Evolutionary conservation across 2,113 vertebrate species (phyloP).

Genomic region (Alexandromys fortis): DNA sequence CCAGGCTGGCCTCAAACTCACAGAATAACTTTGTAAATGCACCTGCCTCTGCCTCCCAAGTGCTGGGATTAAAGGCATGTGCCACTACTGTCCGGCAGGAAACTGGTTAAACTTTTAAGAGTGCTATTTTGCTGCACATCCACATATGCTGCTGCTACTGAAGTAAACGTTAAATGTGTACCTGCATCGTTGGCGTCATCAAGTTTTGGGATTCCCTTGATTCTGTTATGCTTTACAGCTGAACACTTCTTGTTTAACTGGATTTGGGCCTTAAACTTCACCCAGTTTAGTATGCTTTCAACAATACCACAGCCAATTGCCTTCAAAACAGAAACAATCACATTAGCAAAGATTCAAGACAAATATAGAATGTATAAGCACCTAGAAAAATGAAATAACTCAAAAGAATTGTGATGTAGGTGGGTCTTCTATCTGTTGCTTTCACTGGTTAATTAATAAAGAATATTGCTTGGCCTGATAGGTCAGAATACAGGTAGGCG

Average conservation of each 20-base stretch:
- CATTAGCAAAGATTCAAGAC: constrained; percentile 4
- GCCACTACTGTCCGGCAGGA: background rate
- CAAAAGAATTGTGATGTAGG: background rate
- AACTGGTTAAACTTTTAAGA: constrained; percentile 4
- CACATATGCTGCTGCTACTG: background rate
- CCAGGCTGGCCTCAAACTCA: background rate
- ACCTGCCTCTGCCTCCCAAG: background rate
- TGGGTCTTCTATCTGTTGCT: no score
- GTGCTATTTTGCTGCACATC: constrained; percentile 2
- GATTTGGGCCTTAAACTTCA: constrained; percentile 96
- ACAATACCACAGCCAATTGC: constrained; percentile 93
- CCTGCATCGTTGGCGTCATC: constrained; percentile 99
- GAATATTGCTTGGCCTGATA: no score
- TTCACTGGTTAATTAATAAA: no score
- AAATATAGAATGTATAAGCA: constrained; percentile 24
- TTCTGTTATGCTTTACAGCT: constrained; percentile 95
- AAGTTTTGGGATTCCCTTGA: constrained; percentile 98
- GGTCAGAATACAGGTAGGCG: no score
- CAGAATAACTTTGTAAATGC: background rate
- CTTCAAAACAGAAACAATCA: constrained; percentile 84
- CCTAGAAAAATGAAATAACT: background rate
- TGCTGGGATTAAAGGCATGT: background rate
- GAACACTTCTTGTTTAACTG: constrained; percentile 99
- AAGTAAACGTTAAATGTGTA: constrained; percentile 75
- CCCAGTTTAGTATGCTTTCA: constrained; percentile 99